Conservation (phyloP, 2,113 vertebrate genomes). For the Nothocercus nigrocapillus region DNA sequence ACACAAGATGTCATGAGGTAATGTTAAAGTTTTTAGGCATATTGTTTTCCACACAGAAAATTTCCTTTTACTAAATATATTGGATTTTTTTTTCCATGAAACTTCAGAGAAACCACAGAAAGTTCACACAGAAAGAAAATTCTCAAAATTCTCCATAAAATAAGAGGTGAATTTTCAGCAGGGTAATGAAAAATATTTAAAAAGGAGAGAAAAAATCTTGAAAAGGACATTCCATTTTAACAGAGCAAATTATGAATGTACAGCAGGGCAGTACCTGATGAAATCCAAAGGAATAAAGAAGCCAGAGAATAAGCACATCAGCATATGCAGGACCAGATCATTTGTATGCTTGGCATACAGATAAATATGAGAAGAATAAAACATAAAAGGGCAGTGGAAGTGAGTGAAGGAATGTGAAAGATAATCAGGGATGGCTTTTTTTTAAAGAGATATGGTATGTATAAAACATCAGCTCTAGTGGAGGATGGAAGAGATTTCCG, state of each 20-base stretch:
- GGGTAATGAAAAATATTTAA: background rate
- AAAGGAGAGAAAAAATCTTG: background rate
- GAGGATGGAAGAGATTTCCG: background rate
- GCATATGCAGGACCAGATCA: background rate
- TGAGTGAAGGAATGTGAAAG: background rate
- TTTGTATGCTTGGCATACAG: background rate
- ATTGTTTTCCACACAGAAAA: background rate
- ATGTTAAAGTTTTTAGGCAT: background rate
- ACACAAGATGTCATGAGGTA: background rate
- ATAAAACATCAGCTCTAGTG: background rate
- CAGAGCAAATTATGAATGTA: background rate
- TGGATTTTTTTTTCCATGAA: background rate
- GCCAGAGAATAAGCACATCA: background rate
- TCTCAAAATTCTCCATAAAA: background rate
- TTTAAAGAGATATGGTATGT: background rate
- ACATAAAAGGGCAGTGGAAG: background rate
- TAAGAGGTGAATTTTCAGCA: background rate
- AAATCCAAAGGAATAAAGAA: conserved; percentile 10
- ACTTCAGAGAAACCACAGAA: background rate
- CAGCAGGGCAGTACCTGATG: background rate
- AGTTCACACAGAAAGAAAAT: background rate
- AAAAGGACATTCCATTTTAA: background rate
- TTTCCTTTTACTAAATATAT: background rate
- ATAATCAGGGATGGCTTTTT: background rate
- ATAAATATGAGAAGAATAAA: conserved; percentile 30